phyloP scores from a whole-genome alignment of 2,888 invertebrate genomes.

The Asteroscopus sphinx region DNA sequence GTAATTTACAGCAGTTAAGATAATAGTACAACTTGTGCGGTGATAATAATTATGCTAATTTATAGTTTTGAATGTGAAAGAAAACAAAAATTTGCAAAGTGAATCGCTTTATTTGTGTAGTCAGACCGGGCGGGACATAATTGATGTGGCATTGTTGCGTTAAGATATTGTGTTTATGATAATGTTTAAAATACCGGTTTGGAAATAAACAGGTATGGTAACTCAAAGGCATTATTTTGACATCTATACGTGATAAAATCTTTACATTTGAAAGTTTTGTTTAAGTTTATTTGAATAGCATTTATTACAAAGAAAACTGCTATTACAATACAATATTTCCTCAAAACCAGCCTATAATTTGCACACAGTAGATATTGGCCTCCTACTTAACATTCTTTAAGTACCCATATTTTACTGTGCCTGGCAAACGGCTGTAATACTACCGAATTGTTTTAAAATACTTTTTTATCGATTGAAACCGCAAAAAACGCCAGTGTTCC shows the following conservation, averaged over 20 bases:
- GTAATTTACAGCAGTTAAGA: slow-evolving; percentile 43
- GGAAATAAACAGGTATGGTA: slow-evolving; percentile 29
- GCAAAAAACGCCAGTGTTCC: too few relatives aligned
- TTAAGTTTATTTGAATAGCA: too few relatives aligned
- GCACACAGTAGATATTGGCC: too few relatives aligned
- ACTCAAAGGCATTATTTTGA: slow-evolving; percentile 7
- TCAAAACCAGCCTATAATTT: too few relatives aligned
- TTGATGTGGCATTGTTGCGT: slow-evolving; percentile 18
- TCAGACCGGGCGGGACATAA: slow-evolving; percentile 2
- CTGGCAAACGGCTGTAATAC: too few relatives aligned
- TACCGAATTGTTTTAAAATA: too few relatives aligned
- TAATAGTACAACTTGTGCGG: slow-evolving; percentile 32
- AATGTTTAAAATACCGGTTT: slow-evolving; percentile 19
- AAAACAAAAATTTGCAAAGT: slow-evolving; percentile 14
- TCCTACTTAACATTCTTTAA: too few relatives aligned
- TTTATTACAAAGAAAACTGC: too few relatives aligned
- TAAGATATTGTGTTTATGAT: slow-evolving; percentile 29
- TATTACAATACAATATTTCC: too few relatives aligned
- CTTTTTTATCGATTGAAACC: too few relatives aligned
- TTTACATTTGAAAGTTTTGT: too few relatives aligned
- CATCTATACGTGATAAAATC: background rate
- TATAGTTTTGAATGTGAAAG: slow-evolving; percentile 10
- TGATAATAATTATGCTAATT: slow-evolving; percentile 38
- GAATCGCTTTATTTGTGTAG: slow-evolving; percentile 34
- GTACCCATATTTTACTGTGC: too few relatives aligned